Percentiles rank a stretch among this genome's conserved stretches.
Conservation (phyloP, 2,888 invertebrate species). For the Scrobipalpa atriplicella region DNA sequence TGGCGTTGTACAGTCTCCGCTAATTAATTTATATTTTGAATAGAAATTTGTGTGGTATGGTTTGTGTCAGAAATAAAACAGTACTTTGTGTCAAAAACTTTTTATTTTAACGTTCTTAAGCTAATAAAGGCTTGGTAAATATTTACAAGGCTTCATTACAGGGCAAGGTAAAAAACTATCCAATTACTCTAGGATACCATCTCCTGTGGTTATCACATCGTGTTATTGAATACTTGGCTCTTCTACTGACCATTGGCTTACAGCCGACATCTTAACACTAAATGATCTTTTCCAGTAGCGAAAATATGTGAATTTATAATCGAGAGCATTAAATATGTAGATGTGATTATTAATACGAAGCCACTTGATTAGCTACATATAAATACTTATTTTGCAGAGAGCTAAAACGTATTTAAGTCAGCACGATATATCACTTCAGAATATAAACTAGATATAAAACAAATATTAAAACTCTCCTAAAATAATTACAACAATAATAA, state of each 20-base stretch:
- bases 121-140: constrained; percentile 80
- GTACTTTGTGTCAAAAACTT: constrained; percentile 68
- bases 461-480: constrained; percentile 80
- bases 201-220: constrained; percentile 70
- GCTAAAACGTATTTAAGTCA: constrained; percentile 54
- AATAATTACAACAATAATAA: constrained; percentile 79
- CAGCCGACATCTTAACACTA: constrained; percentile 39
- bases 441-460: constrained; percentile 68
- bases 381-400: constrained; percentile 54
- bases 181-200: constrained; percentile 66
- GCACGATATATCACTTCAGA: constrained; percentile 62
- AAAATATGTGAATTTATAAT: constrained; percentile 36
- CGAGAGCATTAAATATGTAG: constrained; percentile 30
- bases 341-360: constrained; percentile 50
- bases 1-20: too few species aligned
- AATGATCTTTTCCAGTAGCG: constrained; percentile 29
- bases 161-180: constrained; percentile 81
- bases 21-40: too few species aligned
- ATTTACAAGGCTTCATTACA: constrained; percentile 81
- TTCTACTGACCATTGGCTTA: constrained; percentile 46
- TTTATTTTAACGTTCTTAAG: constrained; percentile 78
- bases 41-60: too few species aligned
- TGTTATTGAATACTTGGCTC: constrained; percentile 65
- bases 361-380: constrained; percentile 46
- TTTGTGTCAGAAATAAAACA: constrained; percentile 54